Evolutionary conservation across 2,113 vertebrate species (phyloP).

Genomic region (Glaucidium brasilianum): DNA sequence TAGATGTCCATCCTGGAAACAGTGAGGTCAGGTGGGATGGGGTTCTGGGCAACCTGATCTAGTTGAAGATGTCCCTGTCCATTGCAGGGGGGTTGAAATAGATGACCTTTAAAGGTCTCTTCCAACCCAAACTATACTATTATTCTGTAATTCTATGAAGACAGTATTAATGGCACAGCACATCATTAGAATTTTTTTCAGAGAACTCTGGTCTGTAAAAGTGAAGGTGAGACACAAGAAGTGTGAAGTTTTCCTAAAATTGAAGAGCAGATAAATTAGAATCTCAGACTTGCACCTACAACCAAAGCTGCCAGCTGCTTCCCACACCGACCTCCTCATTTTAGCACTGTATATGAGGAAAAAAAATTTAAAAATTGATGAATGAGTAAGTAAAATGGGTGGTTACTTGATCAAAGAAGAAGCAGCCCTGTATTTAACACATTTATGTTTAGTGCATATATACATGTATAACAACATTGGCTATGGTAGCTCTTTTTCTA

Average conservation of each 20-base stretch:
- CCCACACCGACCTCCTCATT: neutral
- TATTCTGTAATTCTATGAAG: neutral
- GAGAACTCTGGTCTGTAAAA: neutral
- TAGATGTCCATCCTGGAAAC: neutral
- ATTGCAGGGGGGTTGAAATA: neutral
- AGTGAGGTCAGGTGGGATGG: rapidly evolving
- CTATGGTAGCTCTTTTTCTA: neutral
- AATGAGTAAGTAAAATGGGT: neutral
- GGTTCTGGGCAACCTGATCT: neutral
- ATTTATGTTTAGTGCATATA: neutral
- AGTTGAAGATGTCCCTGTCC: neutral
- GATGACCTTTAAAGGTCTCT: neutral
- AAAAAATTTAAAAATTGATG: neutral
- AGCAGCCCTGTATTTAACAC: neutral
- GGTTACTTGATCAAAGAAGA: neutral
- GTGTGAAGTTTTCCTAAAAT: neutral
- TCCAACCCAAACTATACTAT: neutral
- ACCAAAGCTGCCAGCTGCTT: neutral
- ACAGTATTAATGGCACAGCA: neutral
- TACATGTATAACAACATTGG: neutral
- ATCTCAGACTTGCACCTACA: neutral
- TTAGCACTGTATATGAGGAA: neutral
- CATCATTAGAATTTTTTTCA: neutral
- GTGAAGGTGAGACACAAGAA: neutral
- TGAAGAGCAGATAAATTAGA: neutral